Conservation (phyloP, 2,113 vertebrate species). For the Heterochromis multidens region DNA sequence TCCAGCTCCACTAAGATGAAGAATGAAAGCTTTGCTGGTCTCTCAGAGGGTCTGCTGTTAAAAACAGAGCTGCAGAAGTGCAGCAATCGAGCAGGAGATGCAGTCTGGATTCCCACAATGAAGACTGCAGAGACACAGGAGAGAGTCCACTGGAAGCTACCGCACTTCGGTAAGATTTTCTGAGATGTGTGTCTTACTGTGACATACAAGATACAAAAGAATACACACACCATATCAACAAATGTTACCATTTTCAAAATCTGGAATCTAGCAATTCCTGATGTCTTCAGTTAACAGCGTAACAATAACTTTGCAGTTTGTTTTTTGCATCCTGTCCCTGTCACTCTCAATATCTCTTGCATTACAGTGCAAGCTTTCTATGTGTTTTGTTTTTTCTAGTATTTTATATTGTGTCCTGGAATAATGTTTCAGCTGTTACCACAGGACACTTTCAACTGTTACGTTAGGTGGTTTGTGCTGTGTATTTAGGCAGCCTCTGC, state of each 20-base stretch:
- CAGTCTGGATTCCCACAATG: slow-evolving; percentile 35
- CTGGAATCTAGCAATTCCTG: not conserved
- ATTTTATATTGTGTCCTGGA: too few relatives aligned
- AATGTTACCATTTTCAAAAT: not conserved
- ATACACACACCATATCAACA: not conserved
- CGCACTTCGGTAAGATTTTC: slow-evolving; percentile 60
- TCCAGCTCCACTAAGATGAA: slow-evolving; percentile 28
- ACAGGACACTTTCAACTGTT: not conserved
- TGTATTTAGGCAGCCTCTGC: not conserved
- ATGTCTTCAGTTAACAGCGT: not conserved
- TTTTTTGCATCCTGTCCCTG: not conserved
- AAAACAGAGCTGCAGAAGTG: not conserved
- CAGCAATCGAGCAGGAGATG: slow-evolving; percentile 38
- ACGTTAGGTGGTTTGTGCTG: not conserved
- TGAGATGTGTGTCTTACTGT: not conserved
- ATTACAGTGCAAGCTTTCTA: too few relatives aligned
- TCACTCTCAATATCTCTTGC: not conserved
- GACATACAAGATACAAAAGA: not conserved
- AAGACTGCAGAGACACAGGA: slow-evolving; percentile 24
- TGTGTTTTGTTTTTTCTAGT: too few relatives aligned
- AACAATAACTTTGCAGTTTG: not conserved
- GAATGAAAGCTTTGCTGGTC: not conserved
- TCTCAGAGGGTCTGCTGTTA: not conserved
- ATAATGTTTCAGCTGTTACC: not conserved
- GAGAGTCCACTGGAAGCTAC: slow-evolving; percentile 16